Evolutionary conservation across 2,888 invertebrate species (phyloP).

Genomic region (Scelioninae gen. 2): DNA sequence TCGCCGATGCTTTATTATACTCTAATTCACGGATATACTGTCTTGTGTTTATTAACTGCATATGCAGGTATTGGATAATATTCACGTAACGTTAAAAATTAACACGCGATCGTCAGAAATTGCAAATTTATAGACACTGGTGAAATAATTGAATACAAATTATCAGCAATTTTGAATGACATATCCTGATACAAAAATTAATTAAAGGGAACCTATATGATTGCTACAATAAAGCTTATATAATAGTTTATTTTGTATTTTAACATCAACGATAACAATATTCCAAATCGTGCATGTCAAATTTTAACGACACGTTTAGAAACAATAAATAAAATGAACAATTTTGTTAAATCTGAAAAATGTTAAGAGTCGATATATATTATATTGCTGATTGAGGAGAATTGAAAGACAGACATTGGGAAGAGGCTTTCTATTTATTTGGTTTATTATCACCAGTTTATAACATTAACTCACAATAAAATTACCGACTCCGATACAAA

Average conservation of each 20-base stretch:
- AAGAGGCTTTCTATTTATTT: conserved; percentile 53
- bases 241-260: too few species aligned
- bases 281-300: too few species aligned
- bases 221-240: too few species aligned
- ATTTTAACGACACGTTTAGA: too few species aligned
- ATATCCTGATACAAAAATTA: too few species aligned
- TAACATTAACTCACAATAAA: conserved; percentile 36
- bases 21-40: conserved; percentile 81
- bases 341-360: neutral
- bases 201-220: too few species aligned
- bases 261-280: too few species aligned
- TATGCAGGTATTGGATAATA: conserved; percentile 78
- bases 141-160: too few species aligned
- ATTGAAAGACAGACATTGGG: conserved; percentile 3
- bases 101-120: too few species aligned
- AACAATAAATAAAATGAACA: too few species aligned
- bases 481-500: conserved; percentile 26
- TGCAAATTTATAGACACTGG: too few species aligned
- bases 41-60: conserved; percentile 80
- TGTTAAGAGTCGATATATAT: too few species aligned
- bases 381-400: neutral
- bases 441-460: conserved; percentile 54
- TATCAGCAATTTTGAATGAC: neutral
- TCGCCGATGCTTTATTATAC: conserved; percentile 68
- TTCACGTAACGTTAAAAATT: neutral